Evolutionary conservation across 2,113 vertebrate species (phyloP).

Genomic region (Catharus minimus): DNA sequence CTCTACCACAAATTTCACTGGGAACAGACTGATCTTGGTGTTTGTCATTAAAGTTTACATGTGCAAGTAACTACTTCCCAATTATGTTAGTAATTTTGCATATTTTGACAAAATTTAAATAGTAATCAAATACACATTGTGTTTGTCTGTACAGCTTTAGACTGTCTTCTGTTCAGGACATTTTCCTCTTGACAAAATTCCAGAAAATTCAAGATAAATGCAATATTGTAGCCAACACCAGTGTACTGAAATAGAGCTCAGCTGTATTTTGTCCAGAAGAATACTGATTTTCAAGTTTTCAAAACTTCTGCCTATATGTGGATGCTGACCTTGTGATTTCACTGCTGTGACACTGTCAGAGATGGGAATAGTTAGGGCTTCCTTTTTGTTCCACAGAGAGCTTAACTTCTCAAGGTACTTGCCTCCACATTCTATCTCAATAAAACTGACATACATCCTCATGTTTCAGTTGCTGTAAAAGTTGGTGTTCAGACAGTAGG

Average conservation of each 20-base stretch:
- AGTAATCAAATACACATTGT: background rate
- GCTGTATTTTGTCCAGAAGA: background rate
- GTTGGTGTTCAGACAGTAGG: fast-evolving
- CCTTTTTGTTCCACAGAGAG: background rate
- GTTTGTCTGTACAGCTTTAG: background rate
- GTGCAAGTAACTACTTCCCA: background rate
- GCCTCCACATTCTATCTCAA: background rate
- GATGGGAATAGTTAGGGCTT: background rate
- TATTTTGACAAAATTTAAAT: background rate
- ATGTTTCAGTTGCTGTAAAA: background rate
- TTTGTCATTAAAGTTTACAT: background rate
- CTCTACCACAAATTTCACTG: background rate
- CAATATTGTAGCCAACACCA: background rate
- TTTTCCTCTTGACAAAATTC: background rate
- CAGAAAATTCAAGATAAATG: background rate
- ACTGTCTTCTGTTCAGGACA: background rate
- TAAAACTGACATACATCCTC: background rate
- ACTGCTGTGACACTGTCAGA: background rate
- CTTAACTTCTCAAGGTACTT: background rate
- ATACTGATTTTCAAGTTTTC: background rate
- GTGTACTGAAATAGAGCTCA: background rate
- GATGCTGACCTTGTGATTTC: background rate
- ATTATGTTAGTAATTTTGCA: background rate
- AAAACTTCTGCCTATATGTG: background rate
- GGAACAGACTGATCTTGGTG: background rate